Evolutionary conservation across 2,797 vertebrate species (phyloP).

Genomic region (Hipposideros larvatus): DNA sequence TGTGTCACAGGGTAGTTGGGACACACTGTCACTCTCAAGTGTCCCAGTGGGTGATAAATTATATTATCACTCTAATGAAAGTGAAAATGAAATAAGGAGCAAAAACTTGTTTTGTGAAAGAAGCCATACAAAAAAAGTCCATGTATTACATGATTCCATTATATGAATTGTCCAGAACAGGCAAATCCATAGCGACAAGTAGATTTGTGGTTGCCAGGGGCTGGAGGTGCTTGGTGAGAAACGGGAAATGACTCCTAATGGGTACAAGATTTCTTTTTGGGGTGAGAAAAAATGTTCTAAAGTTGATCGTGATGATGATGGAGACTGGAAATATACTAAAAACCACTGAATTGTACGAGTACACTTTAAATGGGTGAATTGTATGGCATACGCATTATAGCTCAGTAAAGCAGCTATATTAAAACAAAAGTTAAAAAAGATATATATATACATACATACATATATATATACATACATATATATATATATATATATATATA

Average conservation of each 20-base stretch:
- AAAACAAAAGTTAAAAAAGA: background rate
- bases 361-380: background rate
- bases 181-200: background rate
- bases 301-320: background rate
- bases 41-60: background rate
- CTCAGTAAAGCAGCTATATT: background rate
- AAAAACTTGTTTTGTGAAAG: conserved; percentile 9
- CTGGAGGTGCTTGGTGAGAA: background rate
- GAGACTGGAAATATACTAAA: background rate
- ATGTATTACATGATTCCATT: background rate
- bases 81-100: conserved; percentile 16
- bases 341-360: background rate
- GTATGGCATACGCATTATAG: background rate
- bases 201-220: background rate
- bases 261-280: background rate
- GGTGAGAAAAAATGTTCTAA: background rate
- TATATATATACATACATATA: too few species aligned
- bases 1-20: fast-evolving
- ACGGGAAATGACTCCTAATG: background rate
- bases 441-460: too few species aligned
- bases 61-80: background rate
- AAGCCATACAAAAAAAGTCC: background rate
- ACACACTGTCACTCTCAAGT: background rate
- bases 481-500: too few species aligned
- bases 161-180: background rate